Base-by-base conservation (phyloP, 2,113 vertebrate species). In the Picathartes gymnocephalus region DNA sequence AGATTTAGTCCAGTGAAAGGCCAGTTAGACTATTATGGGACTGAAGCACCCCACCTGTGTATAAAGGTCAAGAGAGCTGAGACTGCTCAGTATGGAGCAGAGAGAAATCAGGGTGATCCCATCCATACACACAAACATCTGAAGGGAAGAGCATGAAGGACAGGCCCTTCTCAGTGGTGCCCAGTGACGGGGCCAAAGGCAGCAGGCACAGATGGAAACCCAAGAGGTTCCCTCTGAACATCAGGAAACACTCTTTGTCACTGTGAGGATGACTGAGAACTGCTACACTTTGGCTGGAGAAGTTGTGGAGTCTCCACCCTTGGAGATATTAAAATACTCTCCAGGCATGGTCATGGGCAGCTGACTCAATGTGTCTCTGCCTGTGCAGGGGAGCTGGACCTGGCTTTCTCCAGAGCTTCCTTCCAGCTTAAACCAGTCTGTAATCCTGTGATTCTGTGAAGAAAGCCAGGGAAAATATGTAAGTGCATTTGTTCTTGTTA, bases 191-290 rank as follows among this genome's bases (percentile, higher is more conserved):
- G 22, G 48, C 13, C 20, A 79, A 31, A 61, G 47, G 42, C 7
- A 81, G 16, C 23, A 51, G 45, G 23, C 10, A 39, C 33, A 66
- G 30, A 10, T 37, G 8, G 9, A 66, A 81, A 65, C 7, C 20
- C 17, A 22, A 4, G 13, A 70, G 3, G 12, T 15, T 83, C 35
- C 33, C 28, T 39, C 11, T 44, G n/a, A 66, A 44, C 22, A n/a
- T 35, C 39, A 58, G 56, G 17, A 53, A 47, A 54, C 4, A 21
- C 13, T 31, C 69, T 66, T 35, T 35, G 31, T 35, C 13, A n/a
- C 42, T 33, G 15, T 70, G 23, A 85, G 17, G 30, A 5, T 39
- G 21, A 35, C 5, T 0, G 0, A 69, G 7, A 9, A 4, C 12
- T 27, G 25, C 39, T 8, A 23, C 5, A 44, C 21, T 13, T 14